Conservation (phyloP, 2,888 invertebrate species). For the Antheraea yamamai region DNA sequence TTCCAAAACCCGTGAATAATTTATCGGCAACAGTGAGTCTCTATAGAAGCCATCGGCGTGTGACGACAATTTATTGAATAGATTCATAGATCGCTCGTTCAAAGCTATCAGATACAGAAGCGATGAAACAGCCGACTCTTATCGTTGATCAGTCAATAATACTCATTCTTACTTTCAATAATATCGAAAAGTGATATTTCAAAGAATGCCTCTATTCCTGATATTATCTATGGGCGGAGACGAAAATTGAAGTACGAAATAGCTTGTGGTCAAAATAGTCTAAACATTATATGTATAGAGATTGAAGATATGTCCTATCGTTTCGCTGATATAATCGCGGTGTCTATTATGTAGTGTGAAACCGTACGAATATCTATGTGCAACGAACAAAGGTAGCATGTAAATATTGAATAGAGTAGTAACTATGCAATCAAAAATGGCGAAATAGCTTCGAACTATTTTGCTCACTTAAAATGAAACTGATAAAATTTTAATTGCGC, state of each 20-base stretch:
- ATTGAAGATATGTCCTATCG: slow-evolving; percentile 44
- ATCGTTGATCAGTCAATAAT: slow-evolving; percentile 55
- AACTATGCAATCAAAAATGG: too few species aligned
- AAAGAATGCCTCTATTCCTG: slow-evolving; percentile 44
- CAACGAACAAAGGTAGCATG: background rate
- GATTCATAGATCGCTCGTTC: slow-evolving; percentile 37
- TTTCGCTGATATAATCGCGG: slow-evolving; percentile 30
- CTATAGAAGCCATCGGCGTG: slow-evolving; percentile 41
- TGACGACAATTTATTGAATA: slow-evolving; percentile 51
- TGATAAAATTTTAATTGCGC: too few species aligned
- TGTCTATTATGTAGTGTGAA: background rate
- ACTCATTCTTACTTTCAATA: slow-evolving; percentile 49
- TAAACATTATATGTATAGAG: slow-evolving; percentile 46
- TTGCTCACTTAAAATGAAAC: too few species aligned
- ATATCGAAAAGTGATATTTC: slow-evolving; percentile 34
- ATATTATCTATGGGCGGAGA: slow-evolving; percentile 52
- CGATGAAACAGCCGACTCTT: slow-evolving; percentile 62
- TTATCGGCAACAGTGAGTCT: slow-evolving; percentile 46
- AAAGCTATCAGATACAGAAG: slow-evolving; percentile 58
- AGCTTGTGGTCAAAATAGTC: slow-evolving; percentile 60
- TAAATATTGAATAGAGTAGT: background rate
- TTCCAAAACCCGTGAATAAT: slow-evolving; percentile 38
- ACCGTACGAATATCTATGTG: background rate
- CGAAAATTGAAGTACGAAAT: slow-evolving; percentile 43
- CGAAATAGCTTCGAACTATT: too few species aligned